Percentiles rank a stretch among this genome's conserved stretches.
Conservation (phyloP, 92 coral and sea anemone species). For the Epizoanthus rinbou region DNA sequence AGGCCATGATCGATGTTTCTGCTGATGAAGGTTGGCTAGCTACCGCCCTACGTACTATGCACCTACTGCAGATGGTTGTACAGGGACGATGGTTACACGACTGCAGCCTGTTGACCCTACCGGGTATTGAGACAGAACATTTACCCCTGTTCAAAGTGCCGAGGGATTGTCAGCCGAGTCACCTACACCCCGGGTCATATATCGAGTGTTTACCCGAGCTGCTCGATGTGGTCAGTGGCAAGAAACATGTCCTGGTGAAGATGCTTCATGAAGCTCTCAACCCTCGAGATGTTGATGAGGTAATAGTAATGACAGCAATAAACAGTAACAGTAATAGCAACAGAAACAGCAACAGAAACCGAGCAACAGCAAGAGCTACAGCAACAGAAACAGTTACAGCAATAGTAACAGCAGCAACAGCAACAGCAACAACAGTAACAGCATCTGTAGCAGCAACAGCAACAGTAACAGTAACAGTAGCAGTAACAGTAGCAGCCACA, state of each 20-base stretch:
- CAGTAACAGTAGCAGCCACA: too few relatives aligned
- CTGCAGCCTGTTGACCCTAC: slow-evolving; percentile 85
- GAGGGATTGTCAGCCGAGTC: slow-evolving; percentile 19
- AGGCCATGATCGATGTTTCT: slow-evolving; percentile 99
- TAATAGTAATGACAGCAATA: neutral
- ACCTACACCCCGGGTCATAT: slow-evolving; percentile 39
- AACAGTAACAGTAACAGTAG: too few relatives aligned
- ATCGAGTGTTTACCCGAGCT: slow-evolving; percentile 91
- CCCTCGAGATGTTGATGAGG: slow-evolving; percentile 79
- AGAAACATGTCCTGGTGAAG: slow-evolving; percentile 58
- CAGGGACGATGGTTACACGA: slow-evolving; percentile 98
- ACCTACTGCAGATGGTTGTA: slow-evolving; percentile 93
- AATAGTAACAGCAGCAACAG: too few relatives aligned
- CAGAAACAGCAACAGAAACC: too few relatives aligned
- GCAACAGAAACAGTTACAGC: too few relatives aligned
- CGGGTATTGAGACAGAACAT: slow-evolving; percentile 74
- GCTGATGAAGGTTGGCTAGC: slow-evolving; percentile 98
- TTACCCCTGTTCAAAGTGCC: slow-evolving; percentile 72
- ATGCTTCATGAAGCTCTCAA: slow-evolving; percentile 70
- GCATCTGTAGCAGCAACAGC: too few relatives aligned
- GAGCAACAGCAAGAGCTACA: too few relatives aligned
- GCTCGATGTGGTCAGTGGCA: slow-evolving; percentile 69
- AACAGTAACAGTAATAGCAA: neutral
- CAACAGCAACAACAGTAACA: too few relatives aligned
- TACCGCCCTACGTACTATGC: slow-evolving; percentile 86